Base-by-base conservation (phyloP, 2,797 vertebrate species). In the Amphiprion clarkii region DNA sequence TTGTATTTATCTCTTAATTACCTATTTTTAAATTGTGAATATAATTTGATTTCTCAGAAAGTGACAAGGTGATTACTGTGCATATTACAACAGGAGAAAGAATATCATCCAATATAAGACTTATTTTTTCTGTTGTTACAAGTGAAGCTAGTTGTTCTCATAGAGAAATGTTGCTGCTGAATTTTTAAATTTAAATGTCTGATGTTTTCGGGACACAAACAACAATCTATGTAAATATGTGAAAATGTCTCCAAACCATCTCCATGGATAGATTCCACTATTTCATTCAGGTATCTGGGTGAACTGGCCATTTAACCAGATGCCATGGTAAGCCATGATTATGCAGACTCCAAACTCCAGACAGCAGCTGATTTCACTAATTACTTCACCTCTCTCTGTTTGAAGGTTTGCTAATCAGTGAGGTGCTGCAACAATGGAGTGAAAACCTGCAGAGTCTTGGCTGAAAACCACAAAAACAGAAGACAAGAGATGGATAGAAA, bases 391-490 rank as follows among this genome's bases (percentile, higher is more conserved):
- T 53, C 39, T 64, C 57, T 42, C 61, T 51, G 44, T 66, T 61
- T 48, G 21, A 71, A 59, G 46, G 17, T n/a, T 64, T 51, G 56
- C 54, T 81, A 67, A 83, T 74, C 76, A 81, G 79, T 21, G 53
- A 80, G 49, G 62, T n/a, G 70, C 64, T 63, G 70, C 21, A 67
- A 51, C 27, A 14, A 49, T 23, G 9, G 75, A 66, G 57, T 7
- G 67, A 58, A 80, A 76, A 72, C 70, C 80, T 53, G 70, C 53
- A 67, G 73, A 79, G 69, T 54, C 49, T 69, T 60, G 73, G 71
- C 74, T 42, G 65, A 67, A 71, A 74, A 61, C 51, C 44, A 51
- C 40, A 19, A 67, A 46, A 78, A 62, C n/a, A 58, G 51, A 78
- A 33, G 33, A 57, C 31, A 40, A 54, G 73, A 79, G 48, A 66